These are phyloP conservation scores for Macrostomum lignano DNA, from an alignment of 1,140 invertebrate genomes.

Conservation along the genomic window DNA sequence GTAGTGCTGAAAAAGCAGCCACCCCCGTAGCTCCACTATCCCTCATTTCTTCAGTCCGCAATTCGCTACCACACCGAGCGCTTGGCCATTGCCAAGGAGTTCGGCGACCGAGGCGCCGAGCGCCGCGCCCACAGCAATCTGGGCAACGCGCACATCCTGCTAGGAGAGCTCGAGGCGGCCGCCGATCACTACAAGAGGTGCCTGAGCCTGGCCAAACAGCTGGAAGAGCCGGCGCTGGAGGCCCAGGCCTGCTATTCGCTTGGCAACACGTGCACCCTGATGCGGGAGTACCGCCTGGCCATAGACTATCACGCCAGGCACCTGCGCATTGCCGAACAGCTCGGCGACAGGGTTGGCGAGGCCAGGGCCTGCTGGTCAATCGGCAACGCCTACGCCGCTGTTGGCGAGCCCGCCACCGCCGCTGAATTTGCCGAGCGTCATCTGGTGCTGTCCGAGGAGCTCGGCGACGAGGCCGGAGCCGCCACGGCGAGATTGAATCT, in stretches of 20 bases:
- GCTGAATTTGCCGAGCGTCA: too few relatives aligned
- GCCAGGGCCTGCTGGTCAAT: slow-evolving; percentile 29
- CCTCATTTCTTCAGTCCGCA: too few relatives aligned
- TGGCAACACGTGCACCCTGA: slow-evolving; percentile 79
- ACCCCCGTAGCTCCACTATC: too few relatives aligned
- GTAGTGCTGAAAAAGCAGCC: too few relatives aligned
- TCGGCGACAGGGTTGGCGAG: slow-evolving; percentile 38
- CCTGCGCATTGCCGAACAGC: slow-evolving; percentile 56
- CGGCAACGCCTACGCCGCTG: slow-evolving; percentile 65
- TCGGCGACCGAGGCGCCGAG: slow-evolving; percentile 71
- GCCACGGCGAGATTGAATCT: too few relatives aligned
- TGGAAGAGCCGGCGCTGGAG: slow-evolving; percentile 54
- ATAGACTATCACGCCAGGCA: slow-evolving; percentile 77
- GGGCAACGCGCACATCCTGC: slow-evolving; percentile 84
- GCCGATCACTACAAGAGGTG: slow-evolving; percentile 72
- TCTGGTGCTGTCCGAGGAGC: too few relatives aligned
- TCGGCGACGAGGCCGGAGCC: too few relatives aligned
- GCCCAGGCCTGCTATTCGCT: slow-evolving; percentile 86
- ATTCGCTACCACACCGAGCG: slow-evolving; percentile 32
- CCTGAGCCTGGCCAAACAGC: slow-evolving; percentile 20
- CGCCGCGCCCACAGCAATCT: slow-evolving; percentile 75
- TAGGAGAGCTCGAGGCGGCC: slow-evolving; percentile 74
- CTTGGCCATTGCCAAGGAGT: slow-evolving; percentile 62
- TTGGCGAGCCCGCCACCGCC: slow-evolving; percentile 67
- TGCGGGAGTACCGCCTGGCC: slow-evolving; percentile 56